These are phyloP conservation scores for Poeciliopsis paucimaculata DNA, from an alignment of 2,797 vertebrate species.

Conservation along the genomic window DNA sequence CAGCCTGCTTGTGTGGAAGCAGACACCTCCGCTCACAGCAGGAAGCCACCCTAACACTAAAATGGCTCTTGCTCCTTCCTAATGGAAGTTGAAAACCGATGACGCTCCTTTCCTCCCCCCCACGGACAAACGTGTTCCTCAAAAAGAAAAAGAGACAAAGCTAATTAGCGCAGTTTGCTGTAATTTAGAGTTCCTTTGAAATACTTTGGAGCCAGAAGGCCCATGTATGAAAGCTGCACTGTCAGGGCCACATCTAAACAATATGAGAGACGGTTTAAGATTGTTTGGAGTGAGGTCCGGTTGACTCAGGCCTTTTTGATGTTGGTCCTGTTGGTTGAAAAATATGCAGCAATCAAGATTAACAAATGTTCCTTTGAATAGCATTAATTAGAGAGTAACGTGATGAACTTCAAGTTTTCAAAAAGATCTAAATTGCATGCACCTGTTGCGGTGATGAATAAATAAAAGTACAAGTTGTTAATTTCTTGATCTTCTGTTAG, in stretches of 20 bases:
- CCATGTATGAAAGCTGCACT: constrained; percentile 16
- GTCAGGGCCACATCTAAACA: constrained; percentile 35
- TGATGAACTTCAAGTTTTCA: neutral
- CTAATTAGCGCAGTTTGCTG: neutral
- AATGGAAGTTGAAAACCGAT: constrained; percentile 22
- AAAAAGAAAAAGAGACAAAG: neutral
- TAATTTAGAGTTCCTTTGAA: constrained; percentile 8
- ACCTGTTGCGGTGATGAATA: neutral
- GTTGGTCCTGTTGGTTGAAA: neutral
- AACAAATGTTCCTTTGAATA: neutral
- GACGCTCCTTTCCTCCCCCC: neutral
- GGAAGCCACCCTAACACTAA: constrained; percentile 27
- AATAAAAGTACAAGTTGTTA: neutral
- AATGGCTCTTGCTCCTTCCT: constrained; percentile 20
- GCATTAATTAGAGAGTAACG: neutral
- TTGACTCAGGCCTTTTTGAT: neutral
- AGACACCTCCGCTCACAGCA: constrained; percentile 22
- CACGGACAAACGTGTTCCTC: constrained; percentile 5
- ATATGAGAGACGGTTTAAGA: neutral
- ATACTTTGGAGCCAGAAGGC: constrained; percentile 5
- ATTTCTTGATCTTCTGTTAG: neutral
- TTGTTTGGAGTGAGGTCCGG: neutral
- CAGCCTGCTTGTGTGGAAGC: neutral
- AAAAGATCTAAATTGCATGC: neutral
- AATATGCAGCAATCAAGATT: neutral